Conservation (phyloP, 2,797 vertebrate genomes). For the Australoheros facetus region DNA sequence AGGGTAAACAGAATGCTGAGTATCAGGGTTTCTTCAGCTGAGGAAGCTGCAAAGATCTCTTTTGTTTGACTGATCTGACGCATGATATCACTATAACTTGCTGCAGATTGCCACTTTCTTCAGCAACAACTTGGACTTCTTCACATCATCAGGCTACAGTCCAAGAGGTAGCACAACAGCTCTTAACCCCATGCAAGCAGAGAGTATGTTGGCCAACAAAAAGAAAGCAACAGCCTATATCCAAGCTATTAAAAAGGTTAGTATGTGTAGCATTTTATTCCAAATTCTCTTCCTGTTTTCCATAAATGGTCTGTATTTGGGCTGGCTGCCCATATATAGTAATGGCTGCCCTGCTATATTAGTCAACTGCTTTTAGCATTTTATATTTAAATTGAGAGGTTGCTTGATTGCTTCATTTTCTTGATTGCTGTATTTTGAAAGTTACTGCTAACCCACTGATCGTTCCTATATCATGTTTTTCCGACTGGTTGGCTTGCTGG, state of each 20-base stretch:
- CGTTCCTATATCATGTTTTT: neutral
- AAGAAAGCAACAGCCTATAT: conserved; percentile 89
- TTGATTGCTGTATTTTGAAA: neutral
- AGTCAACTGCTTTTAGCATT: neutral
- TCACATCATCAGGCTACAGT: conserved; percentile 87
- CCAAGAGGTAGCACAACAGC: conserved; percentile 82
- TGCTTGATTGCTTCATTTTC: too few relatives aligned
- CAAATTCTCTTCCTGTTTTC: neutral
- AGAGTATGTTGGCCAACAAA: conserved; percentile 93
- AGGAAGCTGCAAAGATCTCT: neutral
- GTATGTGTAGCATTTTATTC: conserved; percentile 33
- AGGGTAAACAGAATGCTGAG: conserved; percentile 12
- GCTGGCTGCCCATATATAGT: neutral
- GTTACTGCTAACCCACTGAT: neutral
- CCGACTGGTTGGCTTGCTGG: neutral
- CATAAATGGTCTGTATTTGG: neutral
- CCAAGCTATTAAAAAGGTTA: conserved; percentile 87
- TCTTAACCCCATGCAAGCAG: conserved; percentile 88
- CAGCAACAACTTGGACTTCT: conserved; percentile 94
- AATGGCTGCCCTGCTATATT: neutral
- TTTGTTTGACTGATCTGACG: neutral
- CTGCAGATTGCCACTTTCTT: conserved; percentile 95
- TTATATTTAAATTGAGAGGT: neutral
- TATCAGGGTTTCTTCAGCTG: conserved; percentile 5
- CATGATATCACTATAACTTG: neutral